Evolutionary conservation across 1,140 invertebrate species (phyloP).

Genomic region (Zaprionus lachaisei): DNA sequence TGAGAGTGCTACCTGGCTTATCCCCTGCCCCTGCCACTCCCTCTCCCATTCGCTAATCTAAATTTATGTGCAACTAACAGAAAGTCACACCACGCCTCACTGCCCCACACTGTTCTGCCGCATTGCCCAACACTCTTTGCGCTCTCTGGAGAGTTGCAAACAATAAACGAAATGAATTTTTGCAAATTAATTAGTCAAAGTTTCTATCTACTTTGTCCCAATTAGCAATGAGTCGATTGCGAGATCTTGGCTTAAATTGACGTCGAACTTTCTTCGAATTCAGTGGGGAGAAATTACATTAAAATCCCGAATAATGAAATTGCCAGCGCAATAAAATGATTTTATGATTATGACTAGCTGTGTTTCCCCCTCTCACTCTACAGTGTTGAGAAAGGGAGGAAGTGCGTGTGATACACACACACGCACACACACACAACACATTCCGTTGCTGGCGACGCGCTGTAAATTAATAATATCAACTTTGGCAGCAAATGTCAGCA

Average conservation of each 20-base stretch:
- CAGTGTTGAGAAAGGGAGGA: slow-evolving; percentile 39
- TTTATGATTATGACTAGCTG: slow-evolving; percentile 62
- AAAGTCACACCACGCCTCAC: slow-evolving; percentile 30
- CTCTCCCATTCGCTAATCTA: slow-evolving; percentile 37
- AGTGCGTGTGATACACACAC: slow-evolving; percentile 51
- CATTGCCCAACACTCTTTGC: slow-evolving; percentile 40
- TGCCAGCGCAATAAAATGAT: slow-evolving; percentile 70
- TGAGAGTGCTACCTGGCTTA: slow-evolving; percentile 26
- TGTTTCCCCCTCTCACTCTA: slow-evolving; percentile 26
- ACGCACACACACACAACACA: slow-evolving; percentile 18
- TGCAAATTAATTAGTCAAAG: slow-evolving; percentile 62
- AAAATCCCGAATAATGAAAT: slow-evolving; percentile 73
- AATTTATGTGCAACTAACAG: slow-evolving; percentile 58
- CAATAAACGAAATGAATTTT: slow-evolving; percentile 37
- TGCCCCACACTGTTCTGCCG: neutral
- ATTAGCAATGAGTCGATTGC: slow-evolving; percentile 35
- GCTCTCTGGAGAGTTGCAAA: slow-evolving; percentile 42
- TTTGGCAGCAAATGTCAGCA: slow-evolving; percentile 67
- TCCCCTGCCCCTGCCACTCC: neutral
- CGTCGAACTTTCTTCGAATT: slow-evolving; percentile 4
- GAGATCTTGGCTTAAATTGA: slow-evolving; percentile 11
- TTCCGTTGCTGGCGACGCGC: slow-evolving; percentile 38
- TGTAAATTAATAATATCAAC: slow-evolving; percentile 74
- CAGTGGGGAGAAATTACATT: slow-evolving; percentile 61
- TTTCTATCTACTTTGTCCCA: slow-evolving; percentile 29